Percentiles rank a stretch among this genome's conserved stretches.
These are phyloP conservation scores for Acyrthosiphon pisum DNA, from an alignment of 1,140 invertebrate species.

Conservation along the genomic window DNA sequence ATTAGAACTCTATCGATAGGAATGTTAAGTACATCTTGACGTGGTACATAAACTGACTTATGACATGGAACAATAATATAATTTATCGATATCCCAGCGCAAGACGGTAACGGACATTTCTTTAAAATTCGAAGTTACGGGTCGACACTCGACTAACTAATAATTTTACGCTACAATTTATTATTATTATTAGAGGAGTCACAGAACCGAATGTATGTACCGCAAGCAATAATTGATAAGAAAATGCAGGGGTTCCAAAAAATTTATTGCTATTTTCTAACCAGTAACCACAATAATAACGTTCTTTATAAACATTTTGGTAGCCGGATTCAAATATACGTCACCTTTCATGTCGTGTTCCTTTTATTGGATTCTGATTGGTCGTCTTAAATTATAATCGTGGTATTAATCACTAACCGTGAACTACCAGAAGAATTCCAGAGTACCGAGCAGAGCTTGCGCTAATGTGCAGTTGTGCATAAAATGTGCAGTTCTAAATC, in stretches of 20 bases:
- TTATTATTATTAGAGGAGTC: background rate
- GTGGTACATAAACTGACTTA: background rate
- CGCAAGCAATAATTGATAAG: background rate
- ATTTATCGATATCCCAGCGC: background rate
- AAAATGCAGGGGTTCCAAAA: background rate
- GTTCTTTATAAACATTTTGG: too few relatives aligned
- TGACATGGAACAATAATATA: background rate
- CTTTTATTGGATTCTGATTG: too few relatives aligned
- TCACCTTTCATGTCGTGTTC: too few relatives aligned
- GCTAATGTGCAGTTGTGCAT: too few relatives aligned
- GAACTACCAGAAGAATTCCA: too few relatives aligned
- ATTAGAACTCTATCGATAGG: background rate
- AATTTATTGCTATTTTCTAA: background rate
- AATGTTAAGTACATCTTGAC: constrained; percentile 21
- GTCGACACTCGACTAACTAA: background rate
- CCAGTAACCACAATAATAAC: background rate
- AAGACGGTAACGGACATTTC: background rate
- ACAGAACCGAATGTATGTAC: background rate
- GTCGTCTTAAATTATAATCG: too few relatives aligned
- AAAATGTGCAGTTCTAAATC: too few relatives aligned
- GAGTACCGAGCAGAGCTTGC: too few relatives aligned
- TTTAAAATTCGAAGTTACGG: background rate
- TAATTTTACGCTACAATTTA: background rate
- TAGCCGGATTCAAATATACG: too few relatives aligned
- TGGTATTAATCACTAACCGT: too few relatives aligned